Evolutionary conservation across 1,140 invertebrate species (phyloP).

Genomic region (Drosophila mauritiana): DNA sequence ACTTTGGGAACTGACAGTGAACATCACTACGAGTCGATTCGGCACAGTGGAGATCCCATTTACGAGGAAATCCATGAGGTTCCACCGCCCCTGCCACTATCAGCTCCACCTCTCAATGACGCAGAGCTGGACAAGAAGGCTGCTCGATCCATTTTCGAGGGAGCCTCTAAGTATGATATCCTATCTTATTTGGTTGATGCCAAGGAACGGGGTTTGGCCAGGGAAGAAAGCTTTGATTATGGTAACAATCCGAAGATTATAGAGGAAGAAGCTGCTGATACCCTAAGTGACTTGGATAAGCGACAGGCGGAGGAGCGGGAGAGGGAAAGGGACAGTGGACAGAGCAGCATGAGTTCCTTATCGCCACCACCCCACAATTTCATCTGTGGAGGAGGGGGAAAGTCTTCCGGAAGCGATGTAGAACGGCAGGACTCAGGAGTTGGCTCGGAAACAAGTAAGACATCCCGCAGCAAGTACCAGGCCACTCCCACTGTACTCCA

Average conservation of each 20-base stretch:
- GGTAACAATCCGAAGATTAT: slow-evolving; percentile 86
- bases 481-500: slow-evolving; percentile 86
- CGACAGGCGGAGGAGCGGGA: slow-evolving; percentile 43
- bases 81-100: slow-evolving; percentile 90
- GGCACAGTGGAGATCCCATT: slow-evolving; percentile 90
- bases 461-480: slow-evolving; percentile 90
- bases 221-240: slow-evolving; percentile 88
- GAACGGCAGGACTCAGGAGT: slow-evolving; percentile 97
- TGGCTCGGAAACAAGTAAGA: slow-evolving; percentile 95
- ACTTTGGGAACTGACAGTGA: slow-evolving; percentile 73
- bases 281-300: slow-evolving; percentile 84
- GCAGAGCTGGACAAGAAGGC: slow-evolving; percentile 88
- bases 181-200: slow-evolving; percentile 94
- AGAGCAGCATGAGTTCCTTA: slow-evolving; percentile 86
- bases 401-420: slow-evolving; percentile 86
- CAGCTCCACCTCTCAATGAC: slow-evolving; percentile 89
- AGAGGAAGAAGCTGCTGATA: slow-evolving; percentile 86
- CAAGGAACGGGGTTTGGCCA: slow-evolving; percentile 89
- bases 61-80: slow-evolving; percentile 94
- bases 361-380: slow-evolving; percentile 78
- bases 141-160: slow-evolving; percentile 91
- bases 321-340: slow-evolving; percentile 86
- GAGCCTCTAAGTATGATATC: slow-evolving; percentile 94
- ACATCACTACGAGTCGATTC: slow-evolving; percentile 92
- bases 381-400: slow-evolving; percentile 53